Conservation (phyloP, 1,140 invertebrate genomes). For the Scaptomyza pallida region DNA sequence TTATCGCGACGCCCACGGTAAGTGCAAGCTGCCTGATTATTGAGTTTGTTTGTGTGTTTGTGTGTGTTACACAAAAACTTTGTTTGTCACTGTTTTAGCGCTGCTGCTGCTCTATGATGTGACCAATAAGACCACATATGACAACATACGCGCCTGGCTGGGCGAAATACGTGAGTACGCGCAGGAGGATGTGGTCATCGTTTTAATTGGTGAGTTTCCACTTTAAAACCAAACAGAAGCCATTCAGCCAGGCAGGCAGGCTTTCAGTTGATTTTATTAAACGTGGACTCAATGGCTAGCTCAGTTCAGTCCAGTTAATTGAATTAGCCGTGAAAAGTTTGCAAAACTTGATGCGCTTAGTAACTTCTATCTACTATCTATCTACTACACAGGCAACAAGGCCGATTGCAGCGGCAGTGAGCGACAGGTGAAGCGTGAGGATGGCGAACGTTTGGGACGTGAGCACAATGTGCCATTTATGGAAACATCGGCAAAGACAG, state of each 20-base stretch:
- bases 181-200: conserved; percentile 94
- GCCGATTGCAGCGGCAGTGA: conserved; percentile 90
- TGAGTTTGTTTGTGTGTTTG: background rate
- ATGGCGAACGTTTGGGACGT: conserved; percentile 91
- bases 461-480: conserved; percentile 94
- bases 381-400: conserved; percentile 93
- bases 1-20: conserved; percentile 96
- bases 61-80: background rate
- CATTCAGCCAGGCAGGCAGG: background rate
- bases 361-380: too few species aligned
- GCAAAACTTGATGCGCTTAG: conserved; percentile 34
- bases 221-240: background rate
- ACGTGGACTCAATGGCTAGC: background rate
- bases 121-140: conserved; percentile 94
- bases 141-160: conserved; percentile 95
- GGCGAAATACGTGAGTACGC: conserved; percentile 94
- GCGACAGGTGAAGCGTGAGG: conserved; percentile 90
- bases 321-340: conserved; percentile 48
- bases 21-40: conserved; percentile 47
- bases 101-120: conserved; percentile 96
- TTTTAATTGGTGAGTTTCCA: conserved; percentile 90
- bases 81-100: conserved; percentile 85
- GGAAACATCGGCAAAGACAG: conserved; percentile 94
- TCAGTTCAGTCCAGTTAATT: conserved; percentile 44
- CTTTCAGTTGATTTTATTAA: conserved; percentile 43